Evolutionary conservation across 1,140 invertebrate genomes (phyloP).

Genomic region (Bombus superbus): DNA sequence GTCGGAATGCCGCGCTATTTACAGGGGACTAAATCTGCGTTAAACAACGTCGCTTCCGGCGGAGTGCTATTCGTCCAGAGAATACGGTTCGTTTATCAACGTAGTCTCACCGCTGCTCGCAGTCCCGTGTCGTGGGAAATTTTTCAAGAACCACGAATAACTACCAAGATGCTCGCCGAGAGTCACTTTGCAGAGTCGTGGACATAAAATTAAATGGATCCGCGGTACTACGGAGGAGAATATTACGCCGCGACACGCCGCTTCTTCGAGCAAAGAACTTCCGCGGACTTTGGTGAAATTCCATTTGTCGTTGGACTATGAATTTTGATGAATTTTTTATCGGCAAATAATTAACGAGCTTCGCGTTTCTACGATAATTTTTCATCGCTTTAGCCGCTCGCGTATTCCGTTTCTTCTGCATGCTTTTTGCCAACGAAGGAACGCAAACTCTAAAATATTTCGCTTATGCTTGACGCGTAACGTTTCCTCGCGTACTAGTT

Average conservation of each 20-base stretch:
- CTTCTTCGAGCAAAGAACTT: background rate
- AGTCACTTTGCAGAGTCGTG: conserved; percentile 40
- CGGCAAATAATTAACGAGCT: conserved; percentile 21
- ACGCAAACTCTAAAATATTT: background rate
- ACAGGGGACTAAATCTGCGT: conserved; percentile 34
- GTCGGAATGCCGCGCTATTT: background rate
- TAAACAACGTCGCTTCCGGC: conserved; percentile 29
- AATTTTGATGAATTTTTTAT: conserved; percentile 38
- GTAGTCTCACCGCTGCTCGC: background rate
- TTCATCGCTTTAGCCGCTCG: background rate
- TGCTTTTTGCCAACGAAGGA: background rate
- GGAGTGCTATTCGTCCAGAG: background rate
- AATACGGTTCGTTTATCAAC: conserved; percentile 45
- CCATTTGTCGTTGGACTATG: conserved; percentile 16
- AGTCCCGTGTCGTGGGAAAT: conserved; percentile 8
- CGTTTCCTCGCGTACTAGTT: background rate
- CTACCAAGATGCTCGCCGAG: conserved; percentile 28
- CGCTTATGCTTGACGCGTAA: background rate
- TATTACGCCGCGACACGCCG: conserved; percentile 25
- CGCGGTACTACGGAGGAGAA: conserved; percentile 37
- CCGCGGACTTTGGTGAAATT: background rate
- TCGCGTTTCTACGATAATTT: background rate
- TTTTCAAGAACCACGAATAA: conserved; percentile 39
- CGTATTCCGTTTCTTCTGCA: too few relatives aligned
- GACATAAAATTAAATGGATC: conserved; percentile 44